Conservation (phyloP, 2,888 invertebrate genomes). For the Nymphalis urticae region DNA sequence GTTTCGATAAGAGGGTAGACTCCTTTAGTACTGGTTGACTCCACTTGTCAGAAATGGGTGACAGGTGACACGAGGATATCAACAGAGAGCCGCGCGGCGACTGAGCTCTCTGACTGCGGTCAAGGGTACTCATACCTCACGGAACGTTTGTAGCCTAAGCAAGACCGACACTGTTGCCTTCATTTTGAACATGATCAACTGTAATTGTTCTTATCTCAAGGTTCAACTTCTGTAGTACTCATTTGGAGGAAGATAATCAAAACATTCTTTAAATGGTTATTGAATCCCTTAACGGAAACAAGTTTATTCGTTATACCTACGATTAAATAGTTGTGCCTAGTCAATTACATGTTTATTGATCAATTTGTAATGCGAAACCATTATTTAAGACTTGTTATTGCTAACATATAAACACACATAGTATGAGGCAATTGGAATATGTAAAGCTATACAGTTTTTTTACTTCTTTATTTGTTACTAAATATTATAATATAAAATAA, state of each 20-base stretch:
- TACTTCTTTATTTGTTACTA: too few species aligned
- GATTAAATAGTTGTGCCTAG: neutral
- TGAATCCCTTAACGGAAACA: neutral
- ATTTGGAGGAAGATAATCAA: neutral
- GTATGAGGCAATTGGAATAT: too few species aligned
- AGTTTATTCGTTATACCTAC: slow-evolving; percentile 1
- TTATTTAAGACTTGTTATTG: slow-evolving; percentile 1
- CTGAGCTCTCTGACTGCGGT: slow-evolving; percentile 55
- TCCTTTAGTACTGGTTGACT: slow-evolving; percentile 49
- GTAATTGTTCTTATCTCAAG: slow-evolving; percentile 38
- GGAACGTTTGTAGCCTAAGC: slow-evolving; percentile 19
- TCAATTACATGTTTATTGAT: neutral
- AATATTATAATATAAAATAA: too few species aligned
- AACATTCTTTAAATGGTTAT: neutral
- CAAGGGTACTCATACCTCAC: slow-evolving; percentile 58
- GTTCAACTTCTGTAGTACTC: slow-evolving; percentile 17
- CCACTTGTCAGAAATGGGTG: slow-evolving; percentile 31
- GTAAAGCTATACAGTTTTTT: too few species aligned
- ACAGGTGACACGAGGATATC: slow-evolving; percentile 58
- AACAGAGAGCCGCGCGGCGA: slow-evolving; percentile 66
- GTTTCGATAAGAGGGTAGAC: slow-evolving; percentile 36
- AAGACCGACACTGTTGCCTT: slow-evolving; percentile 25
- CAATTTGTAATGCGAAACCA: slow-evolving; percentile 1
- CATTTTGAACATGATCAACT: slow-evolving; percentile 27
- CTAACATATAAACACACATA: neutral